Evolutionary conservation across 2,113 vertebrate genomes (phyloP).

Genomic region (Cheilinus undulatus): DNA sequence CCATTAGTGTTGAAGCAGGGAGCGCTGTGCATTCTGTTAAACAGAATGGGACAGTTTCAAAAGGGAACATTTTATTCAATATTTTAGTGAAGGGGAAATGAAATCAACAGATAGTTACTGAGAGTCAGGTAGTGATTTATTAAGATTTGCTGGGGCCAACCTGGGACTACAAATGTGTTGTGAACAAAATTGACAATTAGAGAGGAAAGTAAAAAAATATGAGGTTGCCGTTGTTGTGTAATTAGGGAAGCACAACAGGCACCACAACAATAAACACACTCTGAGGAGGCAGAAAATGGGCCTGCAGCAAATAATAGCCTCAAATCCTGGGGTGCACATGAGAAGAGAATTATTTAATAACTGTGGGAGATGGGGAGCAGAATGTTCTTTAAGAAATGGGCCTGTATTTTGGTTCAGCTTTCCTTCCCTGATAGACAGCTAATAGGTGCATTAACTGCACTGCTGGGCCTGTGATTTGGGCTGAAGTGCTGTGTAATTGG

Average conservation of each 20-base stretch:
- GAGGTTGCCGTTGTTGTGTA: constrained; percentile 38
- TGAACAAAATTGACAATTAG: constrained; percentile 49
- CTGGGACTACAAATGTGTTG: constrained; percentile 16
- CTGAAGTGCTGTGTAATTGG: constrained; percentile 76
- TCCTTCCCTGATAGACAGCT: constrained; percentile 48
- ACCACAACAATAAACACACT: constrained; percentile 41
- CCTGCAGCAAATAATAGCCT: constrained; percentile 28
- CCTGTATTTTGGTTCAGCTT: constrained; percentile 34
- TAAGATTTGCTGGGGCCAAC: constrained; percentile 20
- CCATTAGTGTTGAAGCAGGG: constrained; percentile 61
- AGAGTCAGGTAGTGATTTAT: constrained; percentile 51
- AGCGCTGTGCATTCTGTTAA: constrained; percentile 52
- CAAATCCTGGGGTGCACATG: not conserved
- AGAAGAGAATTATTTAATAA: constrained; percentile 37
- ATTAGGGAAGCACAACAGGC: constrained; percentile 45
- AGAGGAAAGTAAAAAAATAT: constrained; percentile 41
- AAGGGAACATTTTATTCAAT: constrained; percentile 64
- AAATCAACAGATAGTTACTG: constrained; percentile 61
- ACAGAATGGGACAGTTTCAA: constrained; percentile 59
- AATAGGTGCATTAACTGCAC: constrained; percentile 73
- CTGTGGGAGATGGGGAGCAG: constrained; percentile 20
- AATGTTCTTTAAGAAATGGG: constrained; percentile 40
- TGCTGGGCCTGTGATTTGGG: constrained; percentile 68
- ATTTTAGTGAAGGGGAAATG: constrained; percentile 49
- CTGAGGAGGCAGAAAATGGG: constrained; percentile 25